Base-by-base conservation (phyloP, 2,888 invertebrate species). In the Xanthorhoe designata region DNA sequence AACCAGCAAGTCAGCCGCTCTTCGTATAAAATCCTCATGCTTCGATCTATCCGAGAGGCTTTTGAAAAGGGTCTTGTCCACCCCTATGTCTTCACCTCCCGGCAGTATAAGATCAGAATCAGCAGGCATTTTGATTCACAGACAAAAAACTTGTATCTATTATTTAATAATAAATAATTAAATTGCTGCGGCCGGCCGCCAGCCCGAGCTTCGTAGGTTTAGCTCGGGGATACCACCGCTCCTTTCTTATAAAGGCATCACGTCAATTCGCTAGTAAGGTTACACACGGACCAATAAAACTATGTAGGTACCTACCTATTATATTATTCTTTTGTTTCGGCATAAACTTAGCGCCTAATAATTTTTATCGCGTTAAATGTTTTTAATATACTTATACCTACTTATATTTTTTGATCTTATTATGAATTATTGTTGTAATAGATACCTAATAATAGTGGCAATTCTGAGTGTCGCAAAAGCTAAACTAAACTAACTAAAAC, bases 21-120 rank as follows among this genome's bases (percentile, higher is more conserved):
- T 94, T 58, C 95, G 92, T 50, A 98, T 91, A 81, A 97, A 97
- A 54, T 94, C 94, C 82, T 97, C 97, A 83, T 97, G 96, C 50
- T 94, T 91, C 17, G 94, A 89, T 75, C 94, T 92, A 45, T 94
- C 93, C 1, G 97, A 95, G 64, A 96, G 88, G 81, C 96, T 96
- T 79, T 95, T 94, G 81, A 93, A 95, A 73, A 82, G 78, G 63
- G 78, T 83, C 56, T 80, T 83, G 45, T 84, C 84, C n/a, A 81
- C 78, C 45, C 77, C 82, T 66, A 83, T 80, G 54, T 87, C 87
- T 58, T 86, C 85, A n/a, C 80, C 87, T 51, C 83, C 82, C 42
- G 83, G 82, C 71, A 89, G 82, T 74, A 92, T 87, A 62, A 92
- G 84, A 73, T 88, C 90, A 47, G 93, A 93, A 82, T 93, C 89